These are phyloP conservation scores for Andrena hattorfiana DNA, from an alignment of 2,888 invertebrate species.

Conservation along the genomic window DNA sequence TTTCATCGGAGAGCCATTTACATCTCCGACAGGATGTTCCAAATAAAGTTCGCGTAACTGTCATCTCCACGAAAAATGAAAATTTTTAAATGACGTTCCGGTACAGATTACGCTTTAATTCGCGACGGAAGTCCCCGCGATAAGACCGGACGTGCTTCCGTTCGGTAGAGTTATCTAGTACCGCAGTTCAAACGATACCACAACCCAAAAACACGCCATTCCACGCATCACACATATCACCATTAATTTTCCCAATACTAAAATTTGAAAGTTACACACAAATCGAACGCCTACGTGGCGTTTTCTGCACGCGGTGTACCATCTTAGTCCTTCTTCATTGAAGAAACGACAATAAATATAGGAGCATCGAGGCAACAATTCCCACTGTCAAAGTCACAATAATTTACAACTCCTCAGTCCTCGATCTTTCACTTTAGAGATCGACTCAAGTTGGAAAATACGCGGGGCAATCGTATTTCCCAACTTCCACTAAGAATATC, in stretches of 20 bases:
- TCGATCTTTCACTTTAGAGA: no score
- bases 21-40: conserved; percentile 30
- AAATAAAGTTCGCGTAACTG: conserved; percentile 10
- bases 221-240: not conserved
- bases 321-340: no score
- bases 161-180: conserved; percentile 49
- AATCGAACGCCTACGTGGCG: no score
- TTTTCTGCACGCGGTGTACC: no score
- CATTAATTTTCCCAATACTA: not conserved
- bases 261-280: no score
- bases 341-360: no score
- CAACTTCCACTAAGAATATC: no score
- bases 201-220: conserved; percentile 4
- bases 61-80: conserved; percentile 11
- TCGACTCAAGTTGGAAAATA: no score
- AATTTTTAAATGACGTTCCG: conserved; percentile 45
- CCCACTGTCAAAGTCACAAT: no score
- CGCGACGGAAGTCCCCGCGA: conserved; percentile 66
- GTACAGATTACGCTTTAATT: conserved; percentile 56
- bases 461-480: no score
- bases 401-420: no score
- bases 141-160: conserved; percentile 71
- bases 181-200: conserved; percentile 16
- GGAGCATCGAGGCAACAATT: no score
- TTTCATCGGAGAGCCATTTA: not conserved